Base-by-base conservation (phyloP, 2,113 vertebrate genomes). In the Pogona vitticeps region DNA sequence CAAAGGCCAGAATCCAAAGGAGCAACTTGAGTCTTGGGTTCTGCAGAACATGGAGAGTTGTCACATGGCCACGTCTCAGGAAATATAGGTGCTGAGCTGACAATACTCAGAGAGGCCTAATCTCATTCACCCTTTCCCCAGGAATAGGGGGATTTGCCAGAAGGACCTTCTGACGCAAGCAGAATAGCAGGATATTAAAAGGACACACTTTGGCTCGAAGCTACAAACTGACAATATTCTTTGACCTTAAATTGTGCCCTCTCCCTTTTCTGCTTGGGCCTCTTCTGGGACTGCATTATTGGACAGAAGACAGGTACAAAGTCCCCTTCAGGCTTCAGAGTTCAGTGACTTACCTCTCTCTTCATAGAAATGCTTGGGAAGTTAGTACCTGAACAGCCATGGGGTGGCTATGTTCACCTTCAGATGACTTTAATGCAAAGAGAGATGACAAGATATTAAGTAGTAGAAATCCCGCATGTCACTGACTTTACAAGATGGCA, bases 401-500 rank as follows among this genome's bases (percentile, higher is more conserved):
- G 33, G 33, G 36, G 17, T 18, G 18, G 56, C 28, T 67, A 28
- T 26, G 23, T 67, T 67, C 61, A 86, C 91, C 86, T 90, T 81
- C 88, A 94, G 85, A 91, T 94, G 82, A 78, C 92, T 76, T 84
- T 87, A 68, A 71, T 0, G 0, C 71, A 33, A 6, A 88, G 86
- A 93, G 71, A 83, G 86, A 93, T 82, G 87, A 59, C 59, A 91
- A n/a, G 78, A 40, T 1, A n/a, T 90, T 78, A 89, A 94, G 67
- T 77, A 92, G 86, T 86, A 89, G 90, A 94, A 91, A 87, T 85
- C 88, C 90, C 93, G 65, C 91, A 89, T 85, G 91, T 95, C 93
- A 96, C 96, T 96, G 94, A 89, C 96, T 97, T 97, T 96, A 96
- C 96, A 97, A 95, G 95, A 97, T 97, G 97, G 96, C 95, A 94